Evolutionary conservation across 2,113 vertebrate species (phyloP).

Genomic region (Macroglossus sobrinus): DNA sequence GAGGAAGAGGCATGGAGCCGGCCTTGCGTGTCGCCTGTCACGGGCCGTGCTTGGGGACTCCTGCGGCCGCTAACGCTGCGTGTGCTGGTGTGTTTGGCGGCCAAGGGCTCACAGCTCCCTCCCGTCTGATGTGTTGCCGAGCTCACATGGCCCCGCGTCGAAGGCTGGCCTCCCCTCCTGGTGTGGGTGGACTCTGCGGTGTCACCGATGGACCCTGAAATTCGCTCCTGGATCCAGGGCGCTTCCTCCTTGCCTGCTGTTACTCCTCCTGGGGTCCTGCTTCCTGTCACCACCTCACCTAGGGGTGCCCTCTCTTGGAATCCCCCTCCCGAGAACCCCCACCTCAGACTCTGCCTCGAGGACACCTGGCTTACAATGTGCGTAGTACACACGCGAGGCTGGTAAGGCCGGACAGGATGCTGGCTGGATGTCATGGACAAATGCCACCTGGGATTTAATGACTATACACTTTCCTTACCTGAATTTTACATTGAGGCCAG

Average conservation of each 20-base stretch:
- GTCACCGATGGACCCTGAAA: not conserved
- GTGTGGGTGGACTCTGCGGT: not conserved
- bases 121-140: not conserved
- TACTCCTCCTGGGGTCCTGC: too few species aligned
- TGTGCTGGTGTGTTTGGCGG: not conserved
- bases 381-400: not conserved
- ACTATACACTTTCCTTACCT: not conserved
- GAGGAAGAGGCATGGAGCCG: not conserved
- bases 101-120: not conserved
- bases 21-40: not conserved
- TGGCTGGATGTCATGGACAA: not conserved
- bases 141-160: not conserved
- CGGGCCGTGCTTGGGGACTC: not conserved
- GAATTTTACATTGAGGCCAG: not conserved
- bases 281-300: not conserved
- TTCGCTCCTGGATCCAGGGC: not conserved
- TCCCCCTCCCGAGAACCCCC: too few species aligned
- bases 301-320: not conserved
- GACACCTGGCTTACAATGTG: not conserved
- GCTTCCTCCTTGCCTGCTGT: not conserved
- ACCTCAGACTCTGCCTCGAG: not conserved
- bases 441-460: not conserved
- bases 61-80: fast-evolving
- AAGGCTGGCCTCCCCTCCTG: not conserved
- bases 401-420: not conserved